Conservation (phyloP, 2,888 invertebrate species). For the Orthosia cruda region DNA sequence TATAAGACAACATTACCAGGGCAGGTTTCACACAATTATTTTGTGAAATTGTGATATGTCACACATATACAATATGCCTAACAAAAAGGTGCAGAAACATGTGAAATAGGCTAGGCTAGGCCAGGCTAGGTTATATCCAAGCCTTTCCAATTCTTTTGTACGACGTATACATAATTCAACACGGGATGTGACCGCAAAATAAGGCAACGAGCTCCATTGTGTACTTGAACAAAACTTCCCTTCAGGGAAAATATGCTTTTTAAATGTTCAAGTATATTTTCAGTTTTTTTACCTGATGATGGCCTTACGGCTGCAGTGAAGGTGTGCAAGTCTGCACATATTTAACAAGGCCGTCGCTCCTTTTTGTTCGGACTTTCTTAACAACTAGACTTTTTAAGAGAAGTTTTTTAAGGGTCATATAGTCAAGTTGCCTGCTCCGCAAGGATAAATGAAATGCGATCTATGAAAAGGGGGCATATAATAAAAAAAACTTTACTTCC, state of each 20-base stretch:
- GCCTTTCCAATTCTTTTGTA: constrained; percentile 48
- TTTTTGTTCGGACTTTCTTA: constrained; percentile 20
- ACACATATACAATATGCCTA: neutral
- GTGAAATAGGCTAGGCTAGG: no score
- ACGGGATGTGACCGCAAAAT: constrained; percentile 55
- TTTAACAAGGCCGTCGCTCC: constrained; percentile 15
- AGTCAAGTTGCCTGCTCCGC: neutral
- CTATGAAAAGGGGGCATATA: neutral
- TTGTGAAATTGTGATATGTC: neutral
- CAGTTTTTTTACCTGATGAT: constrained; percentile 39
- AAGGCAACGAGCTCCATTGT: constrained; percentile 61
- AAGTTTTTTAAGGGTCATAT: constrained; percentile 20
- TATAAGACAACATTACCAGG: no score
- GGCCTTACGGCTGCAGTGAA: constrained; percentile 14
- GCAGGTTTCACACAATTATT: neutral
- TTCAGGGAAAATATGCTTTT: constrained; percentile 52
- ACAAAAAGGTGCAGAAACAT: neutral
- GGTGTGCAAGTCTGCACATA: constrained; percentile 1
- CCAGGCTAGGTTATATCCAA: constrained; percentile 39
- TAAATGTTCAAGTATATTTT: constrained; percentile 54
- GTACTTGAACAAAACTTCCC: constrained; percentile 50
- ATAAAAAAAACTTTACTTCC: no score
- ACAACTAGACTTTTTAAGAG: constrained; percentile 12
- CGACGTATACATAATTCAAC: constrained; percentile 53
- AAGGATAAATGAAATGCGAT: constrained; percentile 1